Evolutionary conservation across 92 coral and sea anemone genomes (phyloP).

Genomic region (Virgularia gustaviana): DNA sequence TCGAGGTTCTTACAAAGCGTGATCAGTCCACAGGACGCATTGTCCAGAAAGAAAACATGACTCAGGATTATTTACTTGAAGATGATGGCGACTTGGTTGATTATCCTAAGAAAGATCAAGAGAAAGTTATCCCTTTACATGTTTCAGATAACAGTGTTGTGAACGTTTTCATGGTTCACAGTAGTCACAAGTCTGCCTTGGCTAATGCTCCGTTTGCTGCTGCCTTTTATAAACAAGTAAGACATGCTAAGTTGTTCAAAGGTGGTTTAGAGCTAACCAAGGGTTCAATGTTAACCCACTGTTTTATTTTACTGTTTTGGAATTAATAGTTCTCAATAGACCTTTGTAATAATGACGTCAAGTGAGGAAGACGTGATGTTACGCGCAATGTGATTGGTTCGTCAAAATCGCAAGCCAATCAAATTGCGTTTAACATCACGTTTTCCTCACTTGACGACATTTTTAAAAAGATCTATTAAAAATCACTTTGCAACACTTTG

Average conservation of each 20-base stretch:
- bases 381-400: too few relatives aligned
- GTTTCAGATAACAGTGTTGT: conserved; percentile 57
- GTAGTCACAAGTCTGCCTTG: conserved; percentile 70
- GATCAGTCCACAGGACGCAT: not conserved
- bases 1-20: not conserved
- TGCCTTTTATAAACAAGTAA: conserved; percentile 73
- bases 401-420: too few relatives aligned
- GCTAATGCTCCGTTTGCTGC: conserved; percentile 61
- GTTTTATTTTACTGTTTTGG: too few relatives aligned
- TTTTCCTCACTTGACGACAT: too few relatives aligned
- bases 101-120: not conserved
- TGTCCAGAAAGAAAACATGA: not conserved
- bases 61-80: too few relatives aligned
- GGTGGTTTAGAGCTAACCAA: too few relatives aligned
- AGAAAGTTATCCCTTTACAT: conserved; percentile 66
- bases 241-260: not conserved
- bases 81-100: not conserved
- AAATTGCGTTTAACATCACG: too few relatives aligned
- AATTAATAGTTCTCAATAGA: not conserved
- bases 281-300: too few relatives aligned
- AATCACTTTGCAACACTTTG: too few relatives aligned
- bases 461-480: too few relatives aligned
- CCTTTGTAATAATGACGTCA: too few relatives aligned
- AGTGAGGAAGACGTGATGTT: too few relatives aligned
- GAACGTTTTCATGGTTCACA: conserved; percentile 77